A percentile compares a stretch with the other conserved stretches of the same genome.
Conservation (phyloP, 1,140 invertebrate species). For the Oreohelix idahoensis region DNA sequence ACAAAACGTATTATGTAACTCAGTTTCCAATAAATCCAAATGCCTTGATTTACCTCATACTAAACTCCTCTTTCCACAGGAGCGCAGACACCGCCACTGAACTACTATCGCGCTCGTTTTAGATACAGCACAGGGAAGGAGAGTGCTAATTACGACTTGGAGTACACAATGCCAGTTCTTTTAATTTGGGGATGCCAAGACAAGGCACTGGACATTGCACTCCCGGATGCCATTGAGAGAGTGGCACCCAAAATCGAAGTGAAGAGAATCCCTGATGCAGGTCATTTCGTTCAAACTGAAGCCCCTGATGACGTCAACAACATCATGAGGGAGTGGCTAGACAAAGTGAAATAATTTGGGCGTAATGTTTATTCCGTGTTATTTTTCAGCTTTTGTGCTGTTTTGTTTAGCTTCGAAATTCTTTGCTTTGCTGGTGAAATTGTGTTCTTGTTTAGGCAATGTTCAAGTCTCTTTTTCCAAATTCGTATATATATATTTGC, state of each 20-base stretch:
- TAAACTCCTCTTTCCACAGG: slow-evolving; percentile 51
- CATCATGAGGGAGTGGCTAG: slow-evolving; percentile 29
- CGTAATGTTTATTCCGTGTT: too few species aligned
- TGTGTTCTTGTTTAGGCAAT: too few species aligned
- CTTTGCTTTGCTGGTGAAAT: too few species aligned
- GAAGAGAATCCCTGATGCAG: background rate
- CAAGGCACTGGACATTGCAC: slow-evolving; percentile 74
- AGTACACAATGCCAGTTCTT: slow-evolving; percentile 75
- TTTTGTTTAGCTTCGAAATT: too few species aligned
- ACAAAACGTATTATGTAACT: too few species aligned
- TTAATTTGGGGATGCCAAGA: slow-evolving; percentile 81
- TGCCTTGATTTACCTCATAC: too few species aligned
- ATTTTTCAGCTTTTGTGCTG: too few species aligned
- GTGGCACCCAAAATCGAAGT: background rate
- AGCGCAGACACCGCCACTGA: slow-evolving; percentile 85
- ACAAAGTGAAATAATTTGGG: background rate
- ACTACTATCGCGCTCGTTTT: slow-evolving; percentile 80
- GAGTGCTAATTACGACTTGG: background rate
- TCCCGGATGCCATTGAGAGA: background rate
- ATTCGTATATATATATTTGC: too few species aligned
- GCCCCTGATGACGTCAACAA: slow-evolving; percentile 15
- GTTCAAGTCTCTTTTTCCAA: too few species aligned
- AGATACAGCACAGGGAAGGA: background rate
- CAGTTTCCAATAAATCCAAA: too few species aligned
- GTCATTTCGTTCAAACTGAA: slow-evolving; percentile 30